Conservation (phyloP, 2,113 vertebrate species). For the Mionectes macconnelli region DNA sequence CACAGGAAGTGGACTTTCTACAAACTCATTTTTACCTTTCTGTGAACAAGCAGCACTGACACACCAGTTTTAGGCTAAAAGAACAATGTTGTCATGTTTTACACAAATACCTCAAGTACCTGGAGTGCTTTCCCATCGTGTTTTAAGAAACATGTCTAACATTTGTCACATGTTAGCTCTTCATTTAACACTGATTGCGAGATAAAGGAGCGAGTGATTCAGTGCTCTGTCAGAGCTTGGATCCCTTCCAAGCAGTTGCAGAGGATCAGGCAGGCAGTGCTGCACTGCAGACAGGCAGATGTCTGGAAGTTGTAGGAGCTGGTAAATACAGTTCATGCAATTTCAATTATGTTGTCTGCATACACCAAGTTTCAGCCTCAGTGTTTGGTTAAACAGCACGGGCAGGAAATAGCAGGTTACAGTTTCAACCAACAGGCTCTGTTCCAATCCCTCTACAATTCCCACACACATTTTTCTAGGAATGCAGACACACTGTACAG, state of each 20-base stretch:
- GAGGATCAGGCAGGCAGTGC: background rate
- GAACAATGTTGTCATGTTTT: background rate
- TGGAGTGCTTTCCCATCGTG: background rate
- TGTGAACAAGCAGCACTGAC: background rate
- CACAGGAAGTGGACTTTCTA: background rate
- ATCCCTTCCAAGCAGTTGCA: constrained; percentile 37
- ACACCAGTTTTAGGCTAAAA: background rate
- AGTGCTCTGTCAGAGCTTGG: constrained; percentile 18
- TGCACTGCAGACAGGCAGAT: constrained; percentile 49
- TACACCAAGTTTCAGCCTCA: background rate
- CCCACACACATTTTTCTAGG: background rate
- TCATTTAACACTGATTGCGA: background rate
- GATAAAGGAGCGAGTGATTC: constrained; percentile 35
- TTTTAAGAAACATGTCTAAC: constrained; percentile 40
- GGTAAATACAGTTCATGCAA: constrained; percentile 4
- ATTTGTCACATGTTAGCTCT: constrained; percentile 18
- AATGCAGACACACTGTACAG: background rate
- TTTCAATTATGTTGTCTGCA: constrained; percentile 26
- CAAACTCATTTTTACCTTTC: background rate
- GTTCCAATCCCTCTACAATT: background rate
- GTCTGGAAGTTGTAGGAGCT: constrained; percentile 24
- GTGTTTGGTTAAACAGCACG: background rate
- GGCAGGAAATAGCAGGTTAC: constrained; percentile 42
- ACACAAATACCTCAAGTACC: background rate
- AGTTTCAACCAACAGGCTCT: background rate